Evolutionary conservation across 2,113 vertebrate genomes (phyloP).

Genomic region (Clupea harengus): DNA sequence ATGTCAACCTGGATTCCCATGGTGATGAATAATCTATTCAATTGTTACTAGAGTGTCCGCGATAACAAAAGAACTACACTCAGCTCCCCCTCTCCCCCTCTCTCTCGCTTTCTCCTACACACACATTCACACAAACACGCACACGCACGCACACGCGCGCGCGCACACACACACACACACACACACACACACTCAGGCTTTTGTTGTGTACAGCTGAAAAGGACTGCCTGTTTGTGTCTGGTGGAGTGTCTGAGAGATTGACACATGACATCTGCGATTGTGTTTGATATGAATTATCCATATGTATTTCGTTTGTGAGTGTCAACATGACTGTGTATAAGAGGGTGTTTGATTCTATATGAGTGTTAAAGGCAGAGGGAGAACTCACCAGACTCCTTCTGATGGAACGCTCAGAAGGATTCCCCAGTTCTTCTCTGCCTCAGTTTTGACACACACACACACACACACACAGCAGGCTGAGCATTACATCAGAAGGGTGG

Average conservation of each 20-base stretch:
- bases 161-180: not conserved
- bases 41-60: not conserved
- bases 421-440: not conserved
- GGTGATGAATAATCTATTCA: constrained; percentile 19
- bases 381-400: not conserved
- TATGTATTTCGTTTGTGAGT: not conserved
- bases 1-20: constrained; percentile 13
- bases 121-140: not conserved
- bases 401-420: not conserved
- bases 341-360: not conserved
- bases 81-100: not conserved
- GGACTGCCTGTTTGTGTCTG: not conserved
- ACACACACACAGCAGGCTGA: not conserved
- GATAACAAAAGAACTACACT: not conserved
- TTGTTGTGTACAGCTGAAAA: not conserved
- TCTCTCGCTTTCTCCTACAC: not conserved
- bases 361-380: not conserved
- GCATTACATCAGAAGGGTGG: constrained; percentile 1
- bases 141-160: not conserved
- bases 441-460: not conserved
- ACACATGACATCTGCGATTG: not conserved
- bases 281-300: not conserved
- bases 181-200: not conserved
- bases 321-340: not conserved
- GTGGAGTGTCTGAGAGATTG: not conserved